Evolutionary conservation across 2,113 vertebrate species (phyloP), one percentile per base, ranked within the genome.

Genomic region (Bubo blakistoni): DNA sequence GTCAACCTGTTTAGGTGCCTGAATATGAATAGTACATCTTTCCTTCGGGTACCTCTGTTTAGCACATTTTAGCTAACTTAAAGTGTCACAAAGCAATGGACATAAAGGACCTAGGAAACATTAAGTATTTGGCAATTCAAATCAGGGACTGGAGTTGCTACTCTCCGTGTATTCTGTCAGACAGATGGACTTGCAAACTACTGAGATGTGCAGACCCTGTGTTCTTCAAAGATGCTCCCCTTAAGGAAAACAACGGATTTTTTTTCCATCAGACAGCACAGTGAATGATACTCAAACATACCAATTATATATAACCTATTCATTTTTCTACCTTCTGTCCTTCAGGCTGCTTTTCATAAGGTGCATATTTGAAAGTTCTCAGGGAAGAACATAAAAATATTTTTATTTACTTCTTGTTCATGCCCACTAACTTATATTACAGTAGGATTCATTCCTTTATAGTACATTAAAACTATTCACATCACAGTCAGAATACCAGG

Each of bases 111-210:
- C 19, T 6, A 71, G 49, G 34, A 81, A 91, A 73, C 16, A 30
- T 63, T 9, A 85, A 57, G 24, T 67, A 77, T 70, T 89, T 95
- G 57, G 72, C 69, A 92, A 92, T 94, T 96, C 92, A 96, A 84
- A 85, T 93, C 40, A 96, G 61, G 44, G 8, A 30, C 34, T 54
- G 36, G 19, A 78, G n/a, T 42, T 81, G 25, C 61, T 90, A 8
- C 7, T 84, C 27, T 81, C 22, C 0, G 0, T 72, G 27, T 86
- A 49, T 85, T 80, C 80, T 94, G 65, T 76, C 72, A 90, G 79
- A 52, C 29, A 95, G 88, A 52, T 52, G 86, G 71, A 87, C 76
- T 77, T 86, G 69, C 34, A 91, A 91, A 88, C 62, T 82, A 79
- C n/a, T 52, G 82, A 94, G 58, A 27, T 83, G 25, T 69, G 71